Evolutionary conservation across 2,113 vertebrate genomes (phyloP).

Genomic region (Terrapene triunguis): DNA sequence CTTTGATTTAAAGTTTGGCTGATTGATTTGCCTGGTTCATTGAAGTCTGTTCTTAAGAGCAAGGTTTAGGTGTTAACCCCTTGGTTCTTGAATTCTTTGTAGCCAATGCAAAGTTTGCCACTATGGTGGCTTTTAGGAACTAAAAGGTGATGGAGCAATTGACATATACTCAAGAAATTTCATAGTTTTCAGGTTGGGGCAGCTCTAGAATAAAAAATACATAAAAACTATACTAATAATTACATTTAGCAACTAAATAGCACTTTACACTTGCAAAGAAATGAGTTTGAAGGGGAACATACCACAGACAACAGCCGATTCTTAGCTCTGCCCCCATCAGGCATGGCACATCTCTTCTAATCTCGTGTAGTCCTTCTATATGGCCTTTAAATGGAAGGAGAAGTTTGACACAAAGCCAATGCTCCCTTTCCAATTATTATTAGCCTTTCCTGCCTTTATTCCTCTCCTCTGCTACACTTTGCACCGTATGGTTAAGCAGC

Average conservation of each 20-base stretch:
- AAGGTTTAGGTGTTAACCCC: constrained; percentile 56
- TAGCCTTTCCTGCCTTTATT: neutral
- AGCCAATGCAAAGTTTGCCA: neutral
- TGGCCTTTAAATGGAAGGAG: neutral
- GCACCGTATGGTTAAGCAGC: neutral
- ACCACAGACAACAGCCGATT: neutral
- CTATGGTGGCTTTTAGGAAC: neutral
- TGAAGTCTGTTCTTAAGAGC: constrained; percentile 48
- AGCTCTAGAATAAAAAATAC: constrained; percentile 45
- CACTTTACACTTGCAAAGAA: neutral
- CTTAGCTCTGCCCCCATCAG: constrained; percentile 33
- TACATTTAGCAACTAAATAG: neutral
- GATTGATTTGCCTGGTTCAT: constrained; percentile 61
- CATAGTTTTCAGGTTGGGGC: constrained; percentile 57
- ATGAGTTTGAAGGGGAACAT: neutral
- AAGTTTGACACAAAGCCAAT: neutral
- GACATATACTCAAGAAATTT: constrained; percentile 45
- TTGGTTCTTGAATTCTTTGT: constrained; percentile 26
- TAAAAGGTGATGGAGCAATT: constrained; percentile 52
- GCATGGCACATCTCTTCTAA: neutral
- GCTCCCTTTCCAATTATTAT: neutral
- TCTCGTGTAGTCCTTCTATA: neutral
- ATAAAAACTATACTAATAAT: constrained; percentile 36
- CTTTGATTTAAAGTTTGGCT: constrained; percentile 53
- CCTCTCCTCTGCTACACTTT: neutral